Evolutionary conservation across 2,797 vertebrate genomes (phyloP).

Genomic region (Sphenodon punctatus): DNA sequence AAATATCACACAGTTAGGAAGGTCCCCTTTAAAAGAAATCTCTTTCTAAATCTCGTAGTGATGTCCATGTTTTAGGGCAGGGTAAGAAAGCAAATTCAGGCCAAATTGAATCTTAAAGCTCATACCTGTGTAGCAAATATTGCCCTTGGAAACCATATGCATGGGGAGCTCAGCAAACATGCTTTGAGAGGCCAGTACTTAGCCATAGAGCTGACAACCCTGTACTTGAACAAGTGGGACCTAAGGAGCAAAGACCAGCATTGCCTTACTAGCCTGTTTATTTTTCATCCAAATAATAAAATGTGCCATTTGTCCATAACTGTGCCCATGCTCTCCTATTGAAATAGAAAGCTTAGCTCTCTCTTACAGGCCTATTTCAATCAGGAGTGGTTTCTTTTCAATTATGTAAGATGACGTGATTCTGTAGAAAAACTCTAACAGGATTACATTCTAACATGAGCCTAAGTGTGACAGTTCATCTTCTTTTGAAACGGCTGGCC

Average conservation of each 20-base stretch:
- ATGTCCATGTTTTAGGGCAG: not conserved
- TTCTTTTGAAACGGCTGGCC: constrained; percentile 35
- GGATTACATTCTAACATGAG: constrained; percentile 56
- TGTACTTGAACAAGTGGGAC: not conserved
- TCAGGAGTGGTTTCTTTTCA: constrained; percentile 39
- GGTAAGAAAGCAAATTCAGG: not conserved
- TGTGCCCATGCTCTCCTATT: not conserved
- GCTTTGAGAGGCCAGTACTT: not conserved
- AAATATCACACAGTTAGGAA: not conserved
- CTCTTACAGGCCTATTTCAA: constrained; percentile 14
- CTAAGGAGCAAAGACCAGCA: not conserved
- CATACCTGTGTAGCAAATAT: not conserved
- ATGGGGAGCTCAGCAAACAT: not conserved
- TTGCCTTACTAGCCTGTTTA: not conserved
- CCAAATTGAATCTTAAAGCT: not conserved
- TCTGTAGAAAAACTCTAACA: constrained; percentile 61
- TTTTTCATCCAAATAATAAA: not conserved
- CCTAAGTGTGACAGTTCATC: constrained; percentile 55
- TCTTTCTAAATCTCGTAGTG: not conserved
- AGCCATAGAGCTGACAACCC: not conserved
- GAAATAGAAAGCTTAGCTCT: not conserved
- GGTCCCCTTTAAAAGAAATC: not conserved
- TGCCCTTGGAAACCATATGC: not conserved
- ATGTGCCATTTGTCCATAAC: not conserved
- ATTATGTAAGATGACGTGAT: constrained; percentile 48